Conservation (phyloP, 2,797 vertebrate species). For the Argya squamiceps region DNA sequence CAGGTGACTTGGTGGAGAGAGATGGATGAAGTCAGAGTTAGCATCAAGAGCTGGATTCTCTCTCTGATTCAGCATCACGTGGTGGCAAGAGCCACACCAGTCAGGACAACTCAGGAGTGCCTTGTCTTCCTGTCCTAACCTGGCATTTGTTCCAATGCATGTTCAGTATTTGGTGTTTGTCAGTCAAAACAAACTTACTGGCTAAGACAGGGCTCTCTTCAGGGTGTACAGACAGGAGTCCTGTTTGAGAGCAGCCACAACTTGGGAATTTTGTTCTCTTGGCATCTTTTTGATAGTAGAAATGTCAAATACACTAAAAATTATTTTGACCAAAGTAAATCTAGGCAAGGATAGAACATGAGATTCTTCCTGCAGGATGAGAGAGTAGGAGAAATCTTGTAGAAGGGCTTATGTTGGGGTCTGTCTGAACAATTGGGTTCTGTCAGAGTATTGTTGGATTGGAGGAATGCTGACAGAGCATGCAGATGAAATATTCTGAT, state of each 20-base stretch:
- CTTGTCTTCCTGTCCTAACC: neutral
- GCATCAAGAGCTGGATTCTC: neutral
- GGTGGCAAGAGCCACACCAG: neutral
- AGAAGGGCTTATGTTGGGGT: neutral
- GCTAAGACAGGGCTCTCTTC: neutral
- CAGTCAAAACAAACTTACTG: neutral
- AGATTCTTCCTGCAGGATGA: neutral
- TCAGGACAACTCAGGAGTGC: neutral
- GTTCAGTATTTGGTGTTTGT: neutral
- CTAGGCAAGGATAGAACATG: neutral
- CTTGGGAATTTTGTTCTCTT: neutral
- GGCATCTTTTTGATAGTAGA: neutral
- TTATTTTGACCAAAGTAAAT: neutral
- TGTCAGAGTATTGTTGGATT: neutral
- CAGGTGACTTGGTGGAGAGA: rapidly evolving
- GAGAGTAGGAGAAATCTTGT: neutral
- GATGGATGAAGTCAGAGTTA: neutral
- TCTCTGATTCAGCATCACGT: rapidly evolving
- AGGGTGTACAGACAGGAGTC: neutral
- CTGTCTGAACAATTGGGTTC: neutral
- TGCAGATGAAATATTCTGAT: neutral
- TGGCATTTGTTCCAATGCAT: neutral
- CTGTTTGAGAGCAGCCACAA: neutral
- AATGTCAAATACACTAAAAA: rapidly evolving
- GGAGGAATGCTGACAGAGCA: neutral